Base-by-base conservation (phyloP, 1,140 invertebrate species). In the Drosophila busckii region DNA sequence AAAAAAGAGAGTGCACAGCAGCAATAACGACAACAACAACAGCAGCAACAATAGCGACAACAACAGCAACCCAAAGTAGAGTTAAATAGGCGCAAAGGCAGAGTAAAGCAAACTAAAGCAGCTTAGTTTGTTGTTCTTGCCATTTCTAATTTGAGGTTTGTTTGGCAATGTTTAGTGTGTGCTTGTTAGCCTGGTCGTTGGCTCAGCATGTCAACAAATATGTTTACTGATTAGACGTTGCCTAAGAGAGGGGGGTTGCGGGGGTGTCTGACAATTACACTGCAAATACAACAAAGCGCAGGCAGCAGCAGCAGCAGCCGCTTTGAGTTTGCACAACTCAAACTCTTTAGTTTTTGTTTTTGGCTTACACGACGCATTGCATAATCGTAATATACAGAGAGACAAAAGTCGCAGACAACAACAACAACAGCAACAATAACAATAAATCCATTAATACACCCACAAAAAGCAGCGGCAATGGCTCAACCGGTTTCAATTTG, bases 401-500 rank as follows among this genome's bases (percentile, higher is more conserved):
- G 42, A 56, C 28, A 65, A 63, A 46, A 71, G 59, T 29, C 46
- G 28, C 20, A 29, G 29, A 25, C 28, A 59, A 23, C 37, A 41
- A 35, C 37, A 42, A 9, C 45, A 54, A 60, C 34, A 65, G 56
- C 34, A 49, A 61, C 35, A 70, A 76, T 28, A 44, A 16, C n/a
- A 42, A 29, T 41, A 66, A 52, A 44, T 60, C 52, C 71, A 46
- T 35, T 53, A 73, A 64, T 80, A 78, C 71, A 80, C 71, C 71
- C 71, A 78, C 71, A 59, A 68, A n/a, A 60, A 50, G 54, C 50
- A 40, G 50, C 42, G 22, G 10, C 26, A 29, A 38, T 26, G 23
- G 25, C 37, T n/a, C n/a, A 78, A 78, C 71, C 73, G 73, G 71
- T 78, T 78, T 78, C n/a, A n/a, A n/a, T n/a, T n/a, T n/a, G n/a